Evolutionary conservation across 2,113 vertebrate species (phyloP).

Genomic region (Pycnonotus jocosus): DNA sequence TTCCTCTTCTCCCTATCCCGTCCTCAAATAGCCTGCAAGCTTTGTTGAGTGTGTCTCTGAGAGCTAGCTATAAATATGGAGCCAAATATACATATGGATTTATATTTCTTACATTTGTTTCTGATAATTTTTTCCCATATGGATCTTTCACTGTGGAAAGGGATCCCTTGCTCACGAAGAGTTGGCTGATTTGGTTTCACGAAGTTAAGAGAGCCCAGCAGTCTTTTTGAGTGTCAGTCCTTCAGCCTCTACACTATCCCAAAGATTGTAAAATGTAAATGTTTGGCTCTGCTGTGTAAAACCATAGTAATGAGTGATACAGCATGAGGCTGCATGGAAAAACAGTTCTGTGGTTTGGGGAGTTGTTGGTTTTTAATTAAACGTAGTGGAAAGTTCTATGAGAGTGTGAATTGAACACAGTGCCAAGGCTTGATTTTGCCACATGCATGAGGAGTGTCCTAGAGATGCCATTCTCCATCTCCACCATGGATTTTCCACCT

Average conservation of each 20-base stretch:
- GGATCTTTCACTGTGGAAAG: not conserved
- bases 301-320: not conserved
- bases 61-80: not conserved
- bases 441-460: not conserved
- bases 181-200: not conserved
- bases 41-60: not conserved
- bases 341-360: not conserved
- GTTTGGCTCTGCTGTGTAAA: not conserved
- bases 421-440: not conserved
- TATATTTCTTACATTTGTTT: not conserved
- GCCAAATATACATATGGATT: not conserved
- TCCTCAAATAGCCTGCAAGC: not conserved
- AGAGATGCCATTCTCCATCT: not conserved
- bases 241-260: not conserved
- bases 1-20: not conserved
- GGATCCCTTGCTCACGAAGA: not conserved
- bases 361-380: not conserved
- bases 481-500: not conserved
- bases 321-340: not conserved
- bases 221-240: not conserved
- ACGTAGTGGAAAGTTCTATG: not conserved
- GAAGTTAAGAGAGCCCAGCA: not conserved
- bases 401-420: not conserved
- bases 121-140: not conserved
- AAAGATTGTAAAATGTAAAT: not conserved